phyloP scores from a whole-genome alignment of 2,797 vertebrate species.

The Vultur gryphus region DNA sequence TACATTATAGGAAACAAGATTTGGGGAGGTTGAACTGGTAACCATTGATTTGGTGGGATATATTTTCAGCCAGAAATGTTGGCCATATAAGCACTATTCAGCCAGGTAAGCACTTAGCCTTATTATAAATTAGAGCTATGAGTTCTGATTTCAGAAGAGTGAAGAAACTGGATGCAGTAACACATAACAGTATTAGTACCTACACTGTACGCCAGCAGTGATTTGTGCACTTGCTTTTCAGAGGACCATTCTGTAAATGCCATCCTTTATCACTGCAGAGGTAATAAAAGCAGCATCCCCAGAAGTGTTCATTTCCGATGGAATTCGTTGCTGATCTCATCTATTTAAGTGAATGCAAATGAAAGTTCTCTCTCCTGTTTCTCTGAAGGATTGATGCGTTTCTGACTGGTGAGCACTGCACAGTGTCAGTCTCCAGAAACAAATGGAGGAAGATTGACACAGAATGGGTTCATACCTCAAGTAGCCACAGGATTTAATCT shows the following conservation, averaged over 20 bases:
- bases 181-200: background rate
- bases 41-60: background rate
- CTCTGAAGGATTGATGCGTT: background rate
- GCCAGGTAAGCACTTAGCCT: background rate
- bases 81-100: background rate
- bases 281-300: slow-evolving; percentile 1
- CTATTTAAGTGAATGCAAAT: slow-evolving; percentile 7
- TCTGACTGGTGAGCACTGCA: background rate
- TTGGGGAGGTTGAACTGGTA: background rate
- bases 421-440: slow-evolving; percentile 1
- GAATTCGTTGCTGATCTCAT: slow-evolving; percentile 9
- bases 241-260: background rate
- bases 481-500: slow-evolving; percentile 15
- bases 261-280: background rate
- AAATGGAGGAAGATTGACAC: background rate
- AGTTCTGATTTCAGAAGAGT: background rate
- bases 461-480: background rate
- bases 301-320: background rate
- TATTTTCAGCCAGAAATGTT: background rate
- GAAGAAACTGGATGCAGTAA: background rate
- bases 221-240: slow-evolving; percentile 17
- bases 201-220: background rate
- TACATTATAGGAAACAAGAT: background rate
- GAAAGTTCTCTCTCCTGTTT: background rate
- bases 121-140: background rate